Evolutionary conservation across 2,797 vertebrate species (phyloP).

Genomic region (Pangasius larnaudii): DNA sequence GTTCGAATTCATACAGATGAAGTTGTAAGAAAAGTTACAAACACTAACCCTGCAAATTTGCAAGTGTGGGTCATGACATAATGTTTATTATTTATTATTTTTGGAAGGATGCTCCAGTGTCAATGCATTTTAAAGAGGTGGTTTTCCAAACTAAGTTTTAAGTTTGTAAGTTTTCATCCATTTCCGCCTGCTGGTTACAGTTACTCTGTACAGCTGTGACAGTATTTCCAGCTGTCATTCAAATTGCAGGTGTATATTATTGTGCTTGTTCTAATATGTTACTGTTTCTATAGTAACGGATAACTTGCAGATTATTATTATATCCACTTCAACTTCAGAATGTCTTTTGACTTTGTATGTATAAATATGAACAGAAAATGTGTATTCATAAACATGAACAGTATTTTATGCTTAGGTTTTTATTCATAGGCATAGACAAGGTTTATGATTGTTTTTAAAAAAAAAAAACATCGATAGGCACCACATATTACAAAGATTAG

Average conservation of each 20-base stretch:
- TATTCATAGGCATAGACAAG: no score
- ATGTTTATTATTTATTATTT: not conserved
- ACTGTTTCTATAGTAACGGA: not conserved
- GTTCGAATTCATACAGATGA: not conserved
- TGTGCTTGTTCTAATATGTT: not conserved
- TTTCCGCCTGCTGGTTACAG: not conserved
- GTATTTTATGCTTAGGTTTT: no score
- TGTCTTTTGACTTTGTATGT: no score
- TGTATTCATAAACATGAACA: no score
- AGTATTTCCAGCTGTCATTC: not conserved
- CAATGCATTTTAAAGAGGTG: no score
- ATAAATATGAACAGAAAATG: no score
- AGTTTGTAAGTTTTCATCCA: no score
- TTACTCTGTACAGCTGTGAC: not conserved
- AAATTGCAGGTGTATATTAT: not conserved
- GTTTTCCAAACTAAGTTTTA: not conserved
- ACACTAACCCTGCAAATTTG: not conserved
- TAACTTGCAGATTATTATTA: not conserved
- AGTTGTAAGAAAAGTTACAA: not conserved
- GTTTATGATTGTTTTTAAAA: no score
- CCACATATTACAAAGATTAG: no score
- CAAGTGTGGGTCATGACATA: not conserved
- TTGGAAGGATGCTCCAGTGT: not conserved
- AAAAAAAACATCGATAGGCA: no score
- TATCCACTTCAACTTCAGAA: not conserved